phyloP scores from a whole-genome alignment of 2,113 vertebrate species.

The Sarotherodon lohbergeri region DNA sequence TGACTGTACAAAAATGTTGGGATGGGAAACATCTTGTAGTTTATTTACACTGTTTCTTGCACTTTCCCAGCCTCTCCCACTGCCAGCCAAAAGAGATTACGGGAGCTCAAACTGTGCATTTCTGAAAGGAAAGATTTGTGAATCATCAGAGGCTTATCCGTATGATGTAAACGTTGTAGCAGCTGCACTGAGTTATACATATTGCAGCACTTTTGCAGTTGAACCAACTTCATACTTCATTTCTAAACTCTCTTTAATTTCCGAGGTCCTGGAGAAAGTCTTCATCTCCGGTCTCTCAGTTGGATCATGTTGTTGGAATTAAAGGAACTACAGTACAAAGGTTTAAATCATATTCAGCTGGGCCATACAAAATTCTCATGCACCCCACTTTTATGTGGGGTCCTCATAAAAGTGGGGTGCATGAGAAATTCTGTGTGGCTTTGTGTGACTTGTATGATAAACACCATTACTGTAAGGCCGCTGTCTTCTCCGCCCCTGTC shows the following conservation, averaged over 20 bases:
- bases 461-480: slow-evolving; percentile 1
- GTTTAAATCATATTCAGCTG: background rate
- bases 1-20: background rate
- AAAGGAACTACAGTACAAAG: background rate
- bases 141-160: background rate
- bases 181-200: background rate
- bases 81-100: background rate
- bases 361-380: background rate
- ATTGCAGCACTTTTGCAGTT: background rate
- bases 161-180: background rate
- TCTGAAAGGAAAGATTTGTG: background rate
- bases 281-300: background rate
- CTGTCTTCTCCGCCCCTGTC: background rate
- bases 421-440: background rate
- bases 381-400: background rate
- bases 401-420: background rate
- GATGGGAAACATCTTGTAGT: background rate
- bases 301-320: background rate
- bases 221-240: background rate
- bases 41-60: background rate
- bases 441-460: background rate
- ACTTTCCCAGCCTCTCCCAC: background rate
- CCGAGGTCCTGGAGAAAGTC: background rate
- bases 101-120: background rate
- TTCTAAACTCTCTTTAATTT: background rate